These are phyloP conservation scores for Platycercus adscitus DNA, from an alignment of 2,113 vertebrate genomes.

Conservation along the genomic window DNA sequence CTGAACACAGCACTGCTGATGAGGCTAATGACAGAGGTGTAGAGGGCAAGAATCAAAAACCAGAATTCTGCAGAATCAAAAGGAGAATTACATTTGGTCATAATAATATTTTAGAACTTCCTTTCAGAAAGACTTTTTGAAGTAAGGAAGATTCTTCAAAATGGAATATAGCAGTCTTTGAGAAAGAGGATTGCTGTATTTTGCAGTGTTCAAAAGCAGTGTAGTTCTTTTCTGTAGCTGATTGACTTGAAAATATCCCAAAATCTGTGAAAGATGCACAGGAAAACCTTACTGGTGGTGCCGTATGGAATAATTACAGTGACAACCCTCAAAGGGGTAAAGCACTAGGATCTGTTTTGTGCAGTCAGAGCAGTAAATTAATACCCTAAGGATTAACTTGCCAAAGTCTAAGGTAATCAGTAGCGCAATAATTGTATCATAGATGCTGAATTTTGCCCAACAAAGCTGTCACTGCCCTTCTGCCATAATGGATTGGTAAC, in stretches of 20 bases:
- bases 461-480: background rate
- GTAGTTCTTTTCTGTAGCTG: background rate
- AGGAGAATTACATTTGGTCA: background rate
- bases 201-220: background rate
- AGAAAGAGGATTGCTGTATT: background rate
- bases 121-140: background rate
- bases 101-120: background rate
- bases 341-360: conserved; percentile 28
- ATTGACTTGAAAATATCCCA: background rate
- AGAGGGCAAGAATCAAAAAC: background rate
- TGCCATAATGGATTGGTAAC: background rate
- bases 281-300: background rate
- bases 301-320: conserved; percentile 26
- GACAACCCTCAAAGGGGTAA: conserved; percentile 5
- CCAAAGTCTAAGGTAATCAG: conserved; percentile 47
- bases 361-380: conserved; percentile 56
- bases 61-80: background rate
- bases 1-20: background rate
- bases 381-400: conserved; percentile 47
- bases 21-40: background rate
- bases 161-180: background rate
- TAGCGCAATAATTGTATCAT: conserved; percentile 51
- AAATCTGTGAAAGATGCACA: background rate
- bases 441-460: conserved; percentile 7
- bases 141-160: background rate